A percentile compares a stretch with the other conserved stretches of the same genome.
These are phyloP conservation scores for Bos indicus DNA, from an alignment of 2,113 vertebrate genomes.

Conservation along the genomic window DNA sequence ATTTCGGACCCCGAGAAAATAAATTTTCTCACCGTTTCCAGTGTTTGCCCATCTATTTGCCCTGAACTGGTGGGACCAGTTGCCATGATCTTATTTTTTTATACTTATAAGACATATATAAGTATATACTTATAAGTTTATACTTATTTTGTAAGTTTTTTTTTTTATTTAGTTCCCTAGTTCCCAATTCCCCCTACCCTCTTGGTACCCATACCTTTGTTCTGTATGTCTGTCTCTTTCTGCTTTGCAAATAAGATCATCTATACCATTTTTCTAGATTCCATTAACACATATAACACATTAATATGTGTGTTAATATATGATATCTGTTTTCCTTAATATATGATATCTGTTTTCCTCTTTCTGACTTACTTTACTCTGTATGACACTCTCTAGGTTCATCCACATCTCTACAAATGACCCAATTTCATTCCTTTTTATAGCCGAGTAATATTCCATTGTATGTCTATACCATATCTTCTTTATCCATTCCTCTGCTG, in stretches of 20 bases:
- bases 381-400: neutral
- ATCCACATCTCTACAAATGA: neutral
- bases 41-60: neutral
- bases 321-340: neutral
- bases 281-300: neutral
- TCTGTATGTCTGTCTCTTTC: neutral
- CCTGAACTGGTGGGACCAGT: neutral
- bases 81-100: neutral
- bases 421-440: neutral
- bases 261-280: neutral
- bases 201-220: neutral
- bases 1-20: neutral
- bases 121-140: neutral
- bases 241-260: neutral
- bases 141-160: neutral
- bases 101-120: neutral
- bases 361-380: neutral
- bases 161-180: neutral
- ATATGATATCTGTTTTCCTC: neutral
- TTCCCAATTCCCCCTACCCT: neutral
- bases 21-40: neutral
- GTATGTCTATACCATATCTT: neutral
- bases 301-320: neutral
- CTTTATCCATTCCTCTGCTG: neutral
- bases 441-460: neutral